These are phyloP conservation scores for Hypanus sabinus DNA, from an alignment of 2,113 vertebrate species.

Conservation along the genomic window DNA sequence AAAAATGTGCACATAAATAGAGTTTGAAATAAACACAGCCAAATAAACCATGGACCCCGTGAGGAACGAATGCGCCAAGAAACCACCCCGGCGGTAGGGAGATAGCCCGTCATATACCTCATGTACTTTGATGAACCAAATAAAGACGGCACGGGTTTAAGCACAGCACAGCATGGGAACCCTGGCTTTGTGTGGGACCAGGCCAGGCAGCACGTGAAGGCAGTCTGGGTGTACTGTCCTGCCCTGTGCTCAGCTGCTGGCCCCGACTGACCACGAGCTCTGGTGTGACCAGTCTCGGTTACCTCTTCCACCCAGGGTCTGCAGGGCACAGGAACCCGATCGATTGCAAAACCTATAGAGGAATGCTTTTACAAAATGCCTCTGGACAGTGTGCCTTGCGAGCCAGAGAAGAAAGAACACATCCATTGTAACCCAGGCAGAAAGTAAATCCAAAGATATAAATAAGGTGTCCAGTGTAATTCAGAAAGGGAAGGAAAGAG, in stretches of 20 bases:
- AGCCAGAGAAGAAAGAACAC: neutral
- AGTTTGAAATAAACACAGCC: conserved; percentile 69
- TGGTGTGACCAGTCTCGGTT: neutral
- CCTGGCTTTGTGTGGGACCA: conserved; percentile 37
- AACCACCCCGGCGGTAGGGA: conserved; percentile 58
- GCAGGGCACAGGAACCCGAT: too few relatives aligned
- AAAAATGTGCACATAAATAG: conserved; percentile 46
- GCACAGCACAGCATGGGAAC: conserved; percentile 43
- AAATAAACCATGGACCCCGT: conserved; percentile 46
- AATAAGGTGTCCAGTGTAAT: neutral
- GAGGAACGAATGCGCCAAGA: conserved; percentile 44
- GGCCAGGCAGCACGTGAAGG: conserved; percentile 35
- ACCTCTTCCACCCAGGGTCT: too few relatives aligned
- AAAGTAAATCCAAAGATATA: neutral
- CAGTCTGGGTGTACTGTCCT: too few relatives aligned
- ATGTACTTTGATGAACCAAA: conserved; percentile 88
- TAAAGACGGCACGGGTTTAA: conserved; percentile 64
- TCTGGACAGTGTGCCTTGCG: neutral
- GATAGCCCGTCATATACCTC: conserved; percentile 91
- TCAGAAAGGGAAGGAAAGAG: neutral
- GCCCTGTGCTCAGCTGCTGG: too few relatives aligned
- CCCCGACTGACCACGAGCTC: neutral
- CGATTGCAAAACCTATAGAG: neutral
- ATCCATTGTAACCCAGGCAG: too few relatives aligned
- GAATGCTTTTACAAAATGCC: neutral